These are phyloP conservation scores for Oncorhynchus mykiss DNA, from an alignment of 2,113 vertebrate genomes.

Conservation along the genomic window DNA sequence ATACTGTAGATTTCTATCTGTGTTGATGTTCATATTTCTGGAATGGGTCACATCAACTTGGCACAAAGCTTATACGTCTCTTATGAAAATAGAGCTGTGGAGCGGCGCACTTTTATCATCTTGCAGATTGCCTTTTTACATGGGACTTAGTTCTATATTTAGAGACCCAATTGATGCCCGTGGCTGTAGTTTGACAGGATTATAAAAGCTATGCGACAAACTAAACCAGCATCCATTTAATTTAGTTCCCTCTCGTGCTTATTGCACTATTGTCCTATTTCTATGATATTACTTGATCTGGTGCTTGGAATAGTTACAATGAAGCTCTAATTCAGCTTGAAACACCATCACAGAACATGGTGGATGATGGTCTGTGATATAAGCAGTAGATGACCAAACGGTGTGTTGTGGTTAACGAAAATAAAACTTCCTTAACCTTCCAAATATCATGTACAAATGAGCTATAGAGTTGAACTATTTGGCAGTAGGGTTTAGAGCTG, in stretches of 20 bases:
- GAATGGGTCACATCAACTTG: not conserved
- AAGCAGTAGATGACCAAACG: no score
- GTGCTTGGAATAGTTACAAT: not conserved
- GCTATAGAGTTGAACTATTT: not conserved
- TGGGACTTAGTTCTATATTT: constrained; percentile 62
- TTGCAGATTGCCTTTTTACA: constrained; percentile 37
- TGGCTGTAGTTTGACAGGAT: constrained; percentile 43
- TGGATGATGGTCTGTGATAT: not conserved
- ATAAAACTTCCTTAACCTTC: no score
- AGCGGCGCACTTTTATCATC: constrained; percentile 56
- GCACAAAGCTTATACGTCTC: constrained; percentile 56
- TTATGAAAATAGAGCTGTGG: constrained; percentile 31
- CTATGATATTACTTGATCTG: not conserved
- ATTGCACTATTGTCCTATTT: not conserved
- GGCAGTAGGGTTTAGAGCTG: no score
- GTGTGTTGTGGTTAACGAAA: not conserved
- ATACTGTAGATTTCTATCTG: constrained; percentile 24
- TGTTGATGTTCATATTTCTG: constrained; percentile 23
- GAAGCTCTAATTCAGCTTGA: not conserved
- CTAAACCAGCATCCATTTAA: not conserved
- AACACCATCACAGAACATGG: not conserved
- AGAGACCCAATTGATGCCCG: constrained; percentile 32
- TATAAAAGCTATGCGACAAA: not conserved
- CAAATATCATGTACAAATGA: not conserved
- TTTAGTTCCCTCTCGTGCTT: not conserved